Percentiles rank a stretch among this genome's conserved stretches.
These are phyloP conservation scores for Platyrinchus mystaceus DNA, from an alignment of 2,797 vertebrate genomes.

Conservation along the genomic window DNA sequence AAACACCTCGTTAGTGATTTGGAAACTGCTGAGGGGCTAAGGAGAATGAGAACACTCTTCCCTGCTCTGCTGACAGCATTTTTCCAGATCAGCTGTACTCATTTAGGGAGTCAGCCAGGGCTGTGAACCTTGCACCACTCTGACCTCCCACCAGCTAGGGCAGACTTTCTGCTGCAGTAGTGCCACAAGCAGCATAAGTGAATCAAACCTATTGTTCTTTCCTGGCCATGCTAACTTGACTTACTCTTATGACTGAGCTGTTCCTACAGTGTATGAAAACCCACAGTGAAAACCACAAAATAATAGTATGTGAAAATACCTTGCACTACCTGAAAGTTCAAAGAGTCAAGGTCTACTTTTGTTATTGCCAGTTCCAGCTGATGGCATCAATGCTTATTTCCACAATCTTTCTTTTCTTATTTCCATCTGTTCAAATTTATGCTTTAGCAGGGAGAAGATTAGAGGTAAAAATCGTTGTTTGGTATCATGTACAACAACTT, in stretches of 20 bases:
- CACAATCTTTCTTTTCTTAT: not conserved
- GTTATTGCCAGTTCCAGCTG: not conserved
- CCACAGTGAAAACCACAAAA: not conserved
- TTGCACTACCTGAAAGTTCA: not conserved
- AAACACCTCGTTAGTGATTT: constrained; percentile 4
- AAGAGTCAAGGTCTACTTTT: not conserved
- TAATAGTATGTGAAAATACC: not conserved
- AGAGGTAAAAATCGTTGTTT: not conserved
- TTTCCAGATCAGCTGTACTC: constrained; percentile 33
- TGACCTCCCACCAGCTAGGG: not conserved
- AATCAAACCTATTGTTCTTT: constrained; percentile 53
- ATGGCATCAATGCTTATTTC: not conserved
- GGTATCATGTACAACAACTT: not conserved
- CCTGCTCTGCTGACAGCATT: not conserved
- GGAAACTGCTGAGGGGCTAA: constrained; percentile 34
- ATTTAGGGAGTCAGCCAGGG: constrained; percentile 14
- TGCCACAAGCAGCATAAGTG: not conserved
- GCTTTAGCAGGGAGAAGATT: not conserved
- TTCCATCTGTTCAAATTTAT: constrained; percentile 6
- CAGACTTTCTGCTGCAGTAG: not conserved
- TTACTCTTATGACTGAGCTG: constrained; percentile 37
- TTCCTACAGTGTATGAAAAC: not conserved
- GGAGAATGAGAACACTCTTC: constrained; percentile 15
- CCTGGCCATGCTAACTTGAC: constrained; percentile 43
- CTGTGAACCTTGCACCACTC: constrained; percentile 19